These are phyloP conservation scores for Chamaetylas fuelleborni DNA, from an alignment of 2,113 vertebrate species.

Conservation along the genomic window DNA sequence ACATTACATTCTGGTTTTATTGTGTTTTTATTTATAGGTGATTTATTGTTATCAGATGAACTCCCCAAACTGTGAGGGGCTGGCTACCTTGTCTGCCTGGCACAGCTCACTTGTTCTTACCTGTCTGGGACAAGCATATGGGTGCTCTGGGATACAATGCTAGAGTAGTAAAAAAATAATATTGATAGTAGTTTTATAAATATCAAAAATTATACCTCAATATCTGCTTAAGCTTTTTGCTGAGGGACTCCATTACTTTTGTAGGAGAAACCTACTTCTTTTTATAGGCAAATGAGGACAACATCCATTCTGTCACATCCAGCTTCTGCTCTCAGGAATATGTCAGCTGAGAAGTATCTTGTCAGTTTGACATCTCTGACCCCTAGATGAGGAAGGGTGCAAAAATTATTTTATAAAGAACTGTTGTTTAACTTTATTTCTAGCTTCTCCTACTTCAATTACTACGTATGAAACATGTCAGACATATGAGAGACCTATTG, in stretches of 20 bases:
- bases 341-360: neutral
- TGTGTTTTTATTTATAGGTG: neutral
- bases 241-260: neutral
- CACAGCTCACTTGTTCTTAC: neutral
- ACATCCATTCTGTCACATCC: neutral
- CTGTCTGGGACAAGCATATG: neutral
- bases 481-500: conserved; percentile 91
- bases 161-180: neutral
- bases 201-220: neutral
- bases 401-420: neutral
- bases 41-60: neutral
- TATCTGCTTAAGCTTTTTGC: neutral
- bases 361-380: neutral
- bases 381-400: neutral
- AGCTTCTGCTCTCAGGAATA: neutral
- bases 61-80: neutral
- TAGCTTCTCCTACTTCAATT: conserved; percentile 88
- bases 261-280: neutral
- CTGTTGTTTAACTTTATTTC: neutral
- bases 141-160: neutral
- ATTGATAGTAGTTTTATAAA: neutral
- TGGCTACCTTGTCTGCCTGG: neutral
- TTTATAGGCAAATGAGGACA: neutral
- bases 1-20: neutral
- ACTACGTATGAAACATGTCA: conserved; percentile 95